phyloP scores from a whole-genome alignment of 2,113 vertebrate genomes.

The Eulemur rufifrons region DNA sequence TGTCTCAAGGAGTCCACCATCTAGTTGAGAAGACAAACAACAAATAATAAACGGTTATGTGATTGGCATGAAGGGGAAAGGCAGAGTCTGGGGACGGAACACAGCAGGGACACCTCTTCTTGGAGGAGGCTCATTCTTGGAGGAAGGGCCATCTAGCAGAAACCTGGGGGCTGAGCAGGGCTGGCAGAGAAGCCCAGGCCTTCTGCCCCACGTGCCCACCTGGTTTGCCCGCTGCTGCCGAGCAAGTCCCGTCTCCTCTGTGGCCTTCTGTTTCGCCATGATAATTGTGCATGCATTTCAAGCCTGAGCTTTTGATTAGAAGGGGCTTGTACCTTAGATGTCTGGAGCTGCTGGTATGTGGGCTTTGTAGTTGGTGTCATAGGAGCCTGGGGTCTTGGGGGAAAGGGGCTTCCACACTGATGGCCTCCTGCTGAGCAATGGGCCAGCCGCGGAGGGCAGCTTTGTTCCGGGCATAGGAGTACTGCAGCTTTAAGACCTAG shows the following conservation, averaged over 20 bases:
- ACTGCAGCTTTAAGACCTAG: background rate
- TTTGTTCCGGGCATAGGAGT: background rate
- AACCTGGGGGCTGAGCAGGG: background rate
- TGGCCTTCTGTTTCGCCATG: background rate
- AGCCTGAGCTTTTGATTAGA: background rate
- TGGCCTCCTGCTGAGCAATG: background rate
- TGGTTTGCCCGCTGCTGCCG: background rate
- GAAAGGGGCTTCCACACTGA: too few species aligned
- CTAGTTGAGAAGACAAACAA: background rate
- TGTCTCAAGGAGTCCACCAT: background rate
- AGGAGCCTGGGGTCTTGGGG: background rate
- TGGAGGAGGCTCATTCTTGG: background rate
- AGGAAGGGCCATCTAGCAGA: background rate
- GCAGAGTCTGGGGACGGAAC: background rate
- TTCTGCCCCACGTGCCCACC: background rate
- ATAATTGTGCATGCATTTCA: background rate
- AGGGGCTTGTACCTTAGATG: background rate
- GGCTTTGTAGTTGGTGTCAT: background rate
- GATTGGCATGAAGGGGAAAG: background rate
- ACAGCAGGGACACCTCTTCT: too few species aligned
- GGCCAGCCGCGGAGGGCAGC: background rate
- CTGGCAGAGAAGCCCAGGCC: background rate
- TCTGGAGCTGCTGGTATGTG: background rate
- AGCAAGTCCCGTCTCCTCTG: background rate
- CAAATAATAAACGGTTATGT: background rate